These are phyloP conservation scores for Diachrysia chrysitis DNA, from an alignment of 2,888 invertebrate genomes.

Conservation along the genomic window DNA sequence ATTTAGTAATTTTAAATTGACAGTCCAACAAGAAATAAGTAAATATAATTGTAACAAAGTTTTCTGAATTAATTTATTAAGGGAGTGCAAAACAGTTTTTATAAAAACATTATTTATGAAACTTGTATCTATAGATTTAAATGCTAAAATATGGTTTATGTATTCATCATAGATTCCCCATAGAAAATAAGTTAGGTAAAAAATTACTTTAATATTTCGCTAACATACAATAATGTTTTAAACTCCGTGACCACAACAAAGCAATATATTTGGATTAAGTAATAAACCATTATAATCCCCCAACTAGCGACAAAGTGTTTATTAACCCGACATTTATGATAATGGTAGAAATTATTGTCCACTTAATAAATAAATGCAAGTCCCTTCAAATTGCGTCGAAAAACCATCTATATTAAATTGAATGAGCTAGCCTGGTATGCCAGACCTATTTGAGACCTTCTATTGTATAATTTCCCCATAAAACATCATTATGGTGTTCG, in stretches of 20 bases:
- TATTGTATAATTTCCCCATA: conserved; percentile 72
- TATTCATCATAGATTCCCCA: too few species aligned
- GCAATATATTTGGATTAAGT: conserved; percentile 27
- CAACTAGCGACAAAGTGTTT: conserved; percentile 17
- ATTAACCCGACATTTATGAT: conserved; percentile 60
- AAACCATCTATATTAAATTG: conserved; percentile 40
- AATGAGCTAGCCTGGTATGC: conserved; percentile 49
- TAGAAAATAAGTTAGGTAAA: too few species aligned
- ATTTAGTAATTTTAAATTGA: too few species aligned
- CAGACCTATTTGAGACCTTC: conserved; percentile 63
- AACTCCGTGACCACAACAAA: neutral
- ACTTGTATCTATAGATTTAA: too few species aligned
- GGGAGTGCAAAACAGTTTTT: too few species aligned
- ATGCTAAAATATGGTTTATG: too few species aligned
- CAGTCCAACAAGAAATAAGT: too few species aligned
- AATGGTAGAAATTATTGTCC: conserved; percentile 60
- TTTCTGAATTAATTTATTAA: too few species aligned
- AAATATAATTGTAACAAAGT: too few species aligned
- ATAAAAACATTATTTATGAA: too few species aligned
- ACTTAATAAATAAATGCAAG: conserved; percentile 55
- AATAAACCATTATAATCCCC: conserved; percentile 30
- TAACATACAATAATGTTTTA: too few species aligned
- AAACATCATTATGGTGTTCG: conserved; percentile 65
- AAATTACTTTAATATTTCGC: too few species aligned
- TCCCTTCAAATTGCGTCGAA: conserved; percentile 61